These are phyloP conservation scores for Ctenopoma kingsleyae DNA, from an alignment of 2,797 vertebrate species.

Conservation along the genomic window DNA sequence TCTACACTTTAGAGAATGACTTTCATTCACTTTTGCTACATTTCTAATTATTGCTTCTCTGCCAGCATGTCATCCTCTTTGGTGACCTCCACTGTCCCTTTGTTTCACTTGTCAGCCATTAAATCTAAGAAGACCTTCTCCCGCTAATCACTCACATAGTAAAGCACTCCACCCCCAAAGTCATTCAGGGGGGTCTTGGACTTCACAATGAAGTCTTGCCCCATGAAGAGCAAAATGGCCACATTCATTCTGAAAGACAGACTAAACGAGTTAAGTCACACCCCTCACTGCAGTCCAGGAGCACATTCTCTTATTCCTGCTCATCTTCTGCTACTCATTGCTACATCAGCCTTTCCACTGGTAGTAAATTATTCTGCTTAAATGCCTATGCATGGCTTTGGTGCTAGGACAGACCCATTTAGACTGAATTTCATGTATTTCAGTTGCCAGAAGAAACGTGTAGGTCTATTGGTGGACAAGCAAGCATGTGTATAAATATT, in stretches of 20 bases:
- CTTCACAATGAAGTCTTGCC: slow-evolving; percentile 31
- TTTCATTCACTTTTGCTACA: slow-evolving; percentile 33
- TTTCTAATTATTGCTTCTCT: slow-evolving; percentile 37
- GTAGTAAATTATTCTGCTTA: slow-evolving; percentile 53
- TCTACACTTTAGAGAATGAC: slow-evolving; percentile 33
- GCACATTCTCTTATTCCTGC: slow-evolving; percentile 31
- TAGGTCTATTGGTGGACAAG: slow-evolving; percentile 11
- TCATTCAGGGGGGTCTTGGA: slow-evolving; percentile 42
- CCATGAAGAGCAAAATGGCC: slow-evolving; percentile 48
- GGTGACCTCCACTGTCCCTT: slow-evolving; percentile 32
- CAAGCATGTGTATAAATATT: background rate
- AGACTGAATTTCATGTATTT: slow-evolving; percentile 48
- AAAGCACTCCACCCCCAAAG: slow-evolving; percentile 56
- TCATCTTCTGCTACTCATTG: slow-evolving; percentile 49
- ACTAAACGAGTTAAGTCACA: slow-evolving; percentile 56
- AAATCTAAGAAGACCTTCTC: slow-evolving; percentile 37
- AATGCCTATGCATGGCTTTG: slow-evolving; percentile 48
- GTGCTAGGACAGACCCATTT: slow-evolving; percentile 52
- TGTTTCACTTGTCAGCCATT: slow-evolving; percentile 45
- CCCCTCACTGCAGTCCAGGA: slow-evolving; percentile 25
- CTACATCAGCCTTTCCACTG: slow-evolving; percentile 36
- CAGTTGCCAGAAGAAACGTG: slow-evolving; percentile 24
- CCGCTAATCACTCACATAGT: slow-evolving; percentile 48
- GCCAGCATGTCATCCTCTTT: slow-evolving; percentile 27
- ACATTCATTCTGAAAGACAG: slow-evolving; percentile 50